Evolutionary conservation across 92 coral and sea anemone species (phyloP), one percentile per base, ranked within the genome.

Genomic region (Actinernus sp.): DNA sequence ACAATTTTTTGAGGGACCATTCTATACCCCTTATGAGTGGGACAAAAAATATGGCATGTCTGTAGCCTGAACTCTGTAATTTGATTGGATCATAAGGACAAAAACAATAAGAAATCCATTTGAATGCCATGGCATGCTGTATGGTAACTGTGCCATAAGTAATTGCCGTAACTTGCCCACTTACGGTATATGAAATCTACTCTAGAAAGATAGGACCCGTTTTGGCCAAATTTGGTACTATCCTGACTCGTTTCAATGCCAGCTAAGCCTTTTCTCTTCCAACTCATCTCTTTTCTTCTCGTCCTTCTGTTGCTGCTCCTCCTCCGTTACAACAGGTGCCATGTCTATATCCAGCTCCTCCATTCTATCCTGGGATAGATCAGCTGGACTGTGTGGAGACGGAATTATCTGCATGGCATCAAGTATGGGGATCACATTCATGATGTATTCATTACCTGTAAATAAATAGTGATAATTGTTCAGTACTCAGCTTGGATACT

Each of bases 341-440:
- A 69, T 32, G 28, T 72, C 81, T 31, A 83, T 64, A 41, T 73
- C 95, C 60, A 83, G 85, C 70, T 82, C 89, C n/a, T 82, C 89
- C 8, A 82, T 72, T 39, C 86, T 85, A 17, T 85, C 80, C 5
- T 40, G 43, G 20, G 61, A 51, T 32, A 49, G 45, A 7, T 70
- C 63, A 34, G 36, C 24, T 7, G 61, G 7, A 46, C 41, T 19
- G 2, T 24, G 27, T 24, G 90, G 75, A 26, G 62, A 69, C 57
- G 90, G 87, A 26, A 88, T 76, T 59, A 71, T 73, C 54, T 73
- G 47, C 33, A 88, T 63, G 26, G 83, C 89, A 31, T 79, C 83
- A 51, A 58, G 44, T 40, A 88, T 55, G 22, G 90, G 61, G 3
- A 64, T 84, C 10, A 78, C 95, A 14, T 65, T 69, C 33, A 88